Evolutionary conservation across 1,140 invertebrate species (phyloP), one percentile per base, ranked within the genome.

Genomic region (Leptestheria dahalacensis): DNA sequence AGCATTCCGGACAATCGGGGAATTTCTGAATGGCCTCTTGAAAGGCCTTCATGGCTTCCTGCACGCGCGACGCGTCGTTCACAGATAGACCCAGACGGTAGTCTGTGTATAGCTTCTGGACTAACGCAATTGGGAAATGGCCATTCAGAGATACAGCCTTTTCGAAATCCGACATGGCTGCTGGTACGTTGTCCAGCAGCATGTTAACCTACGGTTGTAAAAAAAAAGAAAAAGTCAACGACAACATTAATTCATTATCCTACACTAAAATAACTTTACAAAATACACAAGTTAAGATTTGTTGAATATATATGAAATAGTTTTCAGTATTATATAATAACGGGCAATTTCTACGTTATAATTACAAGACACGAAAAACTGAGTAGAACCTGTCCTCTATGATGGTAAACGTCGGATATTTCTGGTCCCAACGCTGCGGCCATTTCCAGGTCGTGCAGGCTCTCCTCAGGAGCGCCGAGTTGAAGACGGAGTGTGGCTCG

Each of bases 101-200:
- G 68, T 90, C 82, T 26, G 85, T 80, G 69, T 88, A 92, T 66
- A 83, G 84, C 69, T 91, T 92, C 69, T 96, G 91, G 48, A 91
- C 86, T 68, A 80, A 82, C 18, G 88, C 85, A 65, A 91, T 83
- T 10, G 85, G 81, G 70, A 88, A 91, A 59, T 85, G 70, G 11
- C 88, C 86, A 68, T 89, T 88, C 10, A 91, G 70, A 64, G 82
- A 74, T 1, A 90, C 81, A 53, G 89, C 88, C 68, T 82, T 88
- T 28, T 85, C 77, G 72, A 94, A 93, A 71, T 96, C 87, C 49
- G 73, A 66, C 61, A 85, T 78, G 0, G 91, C 89, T 62, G 85
- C 82, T 60, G 85, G 79, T 57, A 88, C 77, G 64, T 83, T 81
- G 56, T 91, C 89, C 65, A 88, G 71, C 48, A 95, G 68, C 57